Base-by-base conservation (phyloP, 2,888 invertebrate genomes). In the Elgonia sp. region DNA sequence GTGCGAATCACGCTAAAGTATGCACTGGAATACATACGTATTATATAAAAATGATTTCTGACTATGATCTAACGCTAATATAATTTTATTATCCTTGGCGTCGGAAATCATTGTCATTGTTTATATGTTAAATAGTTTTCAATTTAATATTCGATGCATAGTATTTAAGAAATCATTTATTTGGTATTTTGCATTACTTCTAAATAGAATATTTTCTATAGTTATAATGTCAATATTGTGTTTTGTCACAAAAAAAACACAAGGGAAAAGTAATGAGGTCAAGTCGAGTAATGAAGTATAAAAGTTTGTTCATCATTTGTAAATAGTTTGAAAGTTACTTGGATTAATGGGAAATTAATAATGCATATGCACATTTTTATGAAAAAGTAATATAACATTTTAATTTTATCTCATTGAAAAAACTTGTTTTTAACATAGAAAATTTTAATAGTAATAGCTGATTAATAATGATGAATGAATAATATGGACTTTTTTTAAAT, bases 1-100 rank as follows among this genome's bases (percentile, higher is more conserved):
- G 60, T 75, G 67, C 39, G 75, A 82, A 81, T 81, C 37, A 72
- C 82, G 65, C 40, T 73, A 73, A 83, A 75, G 69, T 84, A 69
- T 75, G 67, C 73, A 46, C 40, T 81, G 29, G 39, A 69, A 55
- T 83, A 83, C 46, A 75, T 83, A 69, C 37, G n/a, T 29, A 69
- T 79, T 29, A 76, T 82, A 82, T 82, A 84, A 70, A 84, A 84
- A 84, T 84, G 69, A 84, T 76, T 73, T 55, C 69, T 16, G 53
- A 16, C 65, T 84, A 84, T 63, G 16, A 40, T 55, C 79, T 84
- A 84, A 63, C 6, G 18, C 79, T 84, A 84, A 76, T 75, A 84
- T 75, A 29, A 20, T 72, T 65, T 79, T 65, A 79, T 80, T 53
- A 73, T 53, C 42, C 14, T 70, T 80, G 60, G 57, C 63, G 18